These are phyloP conservation scores for Rhamphomyia laevipes DNA, from an alignment of 2,888 invertebrate species.

Conservation along the genomic window DNA sequence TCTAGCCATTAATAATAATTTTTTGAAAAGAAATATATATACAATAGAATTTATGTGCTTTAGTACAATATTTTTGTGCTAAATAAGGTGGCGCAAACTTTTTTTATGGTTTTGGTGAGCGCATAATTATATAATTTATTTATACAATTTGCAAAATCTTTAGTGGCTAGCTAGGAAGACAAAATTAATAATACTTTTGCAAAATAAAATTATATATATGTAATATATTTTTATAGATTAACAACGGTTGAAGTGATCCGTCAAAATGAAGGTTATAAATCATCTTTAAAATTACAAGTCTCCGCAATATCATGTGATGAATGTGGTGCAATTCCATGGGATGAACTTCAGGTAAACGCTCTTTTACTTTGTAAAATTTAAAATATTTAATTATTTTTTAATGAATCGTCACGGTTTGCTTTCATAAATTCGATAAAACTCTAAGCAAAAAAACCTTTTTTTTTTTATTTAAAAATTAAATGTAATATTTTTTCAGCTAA, in stretches of 20 bases:
- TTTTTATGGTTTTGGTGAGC: no score
- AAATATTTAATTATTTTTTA: slow-evolving; percentile 1
- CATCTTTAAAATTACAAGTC: slow-evolving; percentile 55
- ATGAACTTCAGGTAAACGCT: slow-evolving; percentile 75
- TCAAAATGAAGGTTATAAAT: slow-evolving; percentile 54
- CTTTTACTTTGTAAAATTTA: slow-evolving; percentile 8
- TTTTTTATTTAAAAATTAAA: background rate
- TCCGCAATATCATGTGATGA: slow-evolving; percentile 66
- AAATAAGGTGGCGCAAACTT: no score
- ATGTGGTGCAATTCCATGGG: slow-evolving; percentile 81
- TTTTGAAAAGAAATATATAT: no score
- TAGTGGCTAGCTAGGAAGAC: no score
- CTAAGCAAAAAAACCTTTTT: background rate
- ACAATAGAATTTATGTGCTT: no score
- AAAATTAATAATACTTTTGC: no score
- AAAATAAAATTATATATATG: no score
- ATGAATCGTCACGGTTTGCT: background rate
- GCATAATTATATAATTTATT: no score
- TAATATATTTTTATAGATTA: slow-evolving; percentile 44
- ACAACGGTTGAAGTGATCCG: slow-evolving; percentile 62
- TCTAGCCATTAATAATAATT: no score
- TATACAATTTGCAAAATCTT: no score
- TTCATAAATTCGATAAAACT: background rate
- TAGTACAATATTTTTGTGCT: no score
- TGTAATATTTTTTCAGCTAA: background rate